Base-by-base conservation (phyloP, 2,888 invertebrate species). In the Ariolimax columbianus region DNA sequence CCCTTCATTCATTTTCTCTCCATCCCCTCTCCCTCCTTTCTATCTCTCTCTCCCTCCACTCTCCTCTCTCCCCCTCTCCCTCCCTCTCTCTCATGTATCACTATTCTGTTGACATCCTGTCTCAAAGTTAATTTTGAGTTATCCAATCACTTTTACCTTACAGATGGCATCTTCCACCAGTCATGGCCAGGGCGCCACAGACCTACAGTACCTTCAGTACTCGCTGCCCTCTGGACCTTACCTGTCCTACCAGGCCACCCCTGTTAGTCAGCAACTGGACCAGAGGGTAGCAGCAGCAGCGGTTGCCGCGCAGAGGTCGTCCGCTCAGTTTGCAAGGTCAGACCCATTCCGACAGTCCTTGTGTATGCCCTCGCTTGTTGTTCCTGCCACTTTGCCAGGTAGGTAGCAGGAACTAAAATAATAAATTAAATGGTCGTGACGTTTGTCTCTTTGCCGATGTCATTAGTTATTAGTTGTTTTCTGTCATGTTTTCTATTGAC, bases 281-380 rank as follows among this genome's bases (percentile, higher is more conserved):
- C 90, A 90, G 73, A 90, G 90, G 95, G 94, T 91, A 87, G 82
- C 87, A 59, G 81, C 55, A 14, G 55, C 55, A 23, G 55, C 55
- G 23, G 55, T 55, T 55, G 55, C 55, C 23, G 55, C 55, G 86
- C 93, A 90, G 89, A 91, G 90, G 84, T 92, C 87, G 88, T 91
- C 91, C 85, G 93, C 91, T 83, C 93, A 92, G 91, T 93, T 89
- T 89, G 77, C 84, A 30, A 89, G 89, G 73, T 96, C 97, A 0
- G 97, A 97, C 93, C 96, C 97, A 75, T 98, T 98, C 95, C 97
- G 97, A 91, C 94, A 94, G 87, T 97, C 97, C 92, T 97, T 98
- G 94, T 96, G 98, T 94, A 97, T 98, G 63, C 97, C 98, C n/a
- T 98, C 98, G 77, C 97, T 98, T 92, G 95, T 98, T 83, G 98